These are phyloP conservation scores for Melanotaenia pygmaea DNA, from an alignment of 2,797 vertebrate species.

Conservation along the genomic window DNA sequence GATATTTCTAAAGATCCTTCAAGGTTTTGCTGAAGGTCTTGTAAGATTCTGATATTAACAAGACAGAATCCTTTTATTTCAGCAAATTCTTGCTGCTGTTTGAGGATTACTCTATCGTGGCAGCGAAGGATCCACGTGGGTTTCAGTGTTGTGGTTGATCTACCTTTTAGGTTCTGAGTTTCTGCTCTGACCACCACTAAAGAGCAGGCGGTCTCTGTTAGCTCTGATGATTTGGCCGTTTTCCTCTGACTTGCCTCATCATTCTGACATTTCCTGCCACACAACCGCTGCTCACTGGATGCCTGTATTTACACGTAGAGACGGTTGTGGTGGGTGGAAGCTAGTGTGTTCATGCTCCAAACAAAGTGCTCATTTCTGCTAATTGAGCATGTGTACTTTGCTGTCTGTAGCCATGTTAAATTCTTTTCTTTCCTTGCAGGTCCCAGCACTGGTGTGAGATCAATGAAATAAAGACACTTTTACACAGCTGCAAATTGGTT, in stretches of 20 bases:
- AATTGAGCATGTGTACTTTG: neutral
- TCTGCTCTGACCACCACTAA: neutral
- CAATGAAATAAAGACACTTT: slow-evolving; percentile 59
- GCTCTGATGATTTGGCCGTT: neutral
- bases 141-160: too few species aligned
- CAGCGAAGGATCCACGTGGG: too few species aligned
- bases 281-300: neutral
- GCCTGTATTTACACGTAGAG: neutral
- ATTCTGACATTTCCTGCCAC: neutral
- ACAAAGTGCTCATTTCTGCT: too few species aligned
- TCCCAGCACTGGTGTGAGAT: slow-evolving; percentile 4
- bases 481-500: slow-evolving; percentile 5
- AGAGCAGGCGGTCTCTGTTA: neutral
- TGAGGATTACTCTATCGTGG: neutral
- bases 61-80: too few species aligned
- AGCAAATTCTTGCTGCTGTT: neutral
- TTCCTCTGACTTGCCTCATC: neutral
- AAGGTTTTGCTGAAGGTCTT: neutral
- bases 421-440: slow-evolving; percentile 22
- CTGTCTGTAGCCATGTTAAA: neutral
- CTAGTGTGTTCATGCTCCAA: too few species aligned
- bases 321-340: neutral
- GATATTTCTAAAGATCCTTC: neutral
- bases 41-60: neutral
- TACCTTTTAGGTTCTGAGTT: neutral